Base-by-base conservation (phyloP, 1,140 invertebrate genomes). In the Rhagoletis pomonella region DNA sequence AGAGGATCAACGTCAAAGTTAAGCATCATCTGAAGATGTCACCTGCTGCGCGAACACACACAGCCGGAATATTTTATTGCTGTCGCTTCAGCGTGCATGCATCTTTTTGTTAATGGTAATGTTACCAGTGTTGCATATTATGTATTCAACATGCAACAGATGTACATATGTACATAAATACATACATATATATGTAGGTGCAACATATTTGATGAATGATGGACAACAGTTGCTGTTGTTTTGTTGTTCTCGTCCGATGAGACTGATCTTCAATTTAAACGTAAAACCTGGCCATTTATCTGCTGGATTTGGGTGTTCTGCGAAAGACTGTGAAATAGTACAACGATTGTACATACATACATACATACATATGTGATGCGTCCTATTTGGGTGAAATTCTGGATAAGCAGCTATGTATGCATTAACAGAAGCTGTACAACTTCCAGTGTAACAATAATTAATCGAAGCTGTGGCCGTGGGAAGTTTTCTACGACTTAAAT, bases 31-130 rank as follows among this genome's bases (percentile, higher is more conserved):
- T 88, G 84, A 47, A 86, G 88, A 92, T 92, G 91, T 92, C 91
- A 92, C 91, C 91, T 92, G 91, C 91, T 92, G 91, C 89, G 91
- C 90, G 89, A 90, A 91, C 89, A 90, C 67, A 91, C 89, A 90
- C 64, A 87, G 86, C 50, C 90, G 89, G 88, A 89, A 91, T 89
- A 90, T 89, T 89, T 88, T 88, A 87, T 88, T 60, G 47, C 73
- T 62, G 29, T 69, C 55, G 50, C 55, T 77, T 64, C 55, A 9
- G 17, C 14, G 14, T 3, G 29, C 59, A 62, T 44, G n/a, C 7
- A 10, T 85, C 14, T 47, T 87, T 12, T 44, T 91, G 89, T 19
- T 86, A 87, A 86, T 87, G 85, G 50, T 69, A 19, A 55, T 44
- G 67, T 73, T 60, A 50, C 42, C 59, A 47, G 55, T 67, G 55